Evolutionary conservation across 2,888 invertebrate species (phyloP).

Genomic region (Amblyjoppa proteus): DNA sequence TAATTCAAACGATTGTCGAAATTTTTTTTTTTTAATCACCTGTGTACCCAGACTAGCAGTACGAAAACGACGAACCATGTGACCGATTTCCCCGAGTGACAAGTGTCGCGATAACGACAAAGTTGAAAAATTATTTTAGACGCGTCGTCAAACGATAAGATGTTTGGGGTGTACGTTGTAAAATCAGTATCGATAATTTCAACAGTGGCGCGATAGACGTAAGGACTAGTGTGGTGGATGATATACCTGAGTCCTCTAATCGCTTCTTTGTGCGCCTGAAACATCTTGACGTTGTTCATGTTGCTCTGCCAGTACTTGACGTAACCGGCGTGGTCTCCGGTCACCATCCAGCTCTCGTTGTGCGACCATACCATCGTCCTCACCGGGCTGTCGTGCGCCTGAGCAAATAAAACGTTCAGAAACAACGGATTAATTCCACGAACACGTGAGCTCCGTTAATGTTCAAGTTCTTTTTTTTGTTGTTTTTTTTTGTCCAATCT

Average conservation of each 20-base stretch:
- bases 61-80: conserved; percentile 21
- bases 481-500: conserved; percentile 66
- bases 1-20: conserved; percentile 30
- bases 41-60: conserved; percentile 79
- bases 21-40: conserved; percentile 72
- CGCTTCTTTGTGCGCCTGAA: conserved; percentile 99
- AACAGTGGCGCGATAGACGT: conserved; percentile 82
- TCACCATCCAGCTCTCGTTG: conserved; percentile 99
- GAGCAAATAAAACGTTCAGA: conserved; percentile 70
- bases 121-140: conserved; percentile 16
- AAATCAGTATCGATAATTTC: conserved; percentile 62
- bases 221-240: conserved; percentile 83
- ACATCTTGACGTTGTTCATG: conserved; percentile 99
- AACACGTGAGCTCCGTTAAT: not conserved
- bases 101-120: conserved; percentile 38
- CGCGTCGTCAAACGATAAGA: conserved; percentile 5
- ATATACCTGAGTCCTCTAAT: conserved; percentile 98
- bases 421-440: not conserved
- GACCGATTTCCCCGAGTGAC: not conserved
- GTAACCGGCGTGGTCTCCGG: conserved; percentile 99
- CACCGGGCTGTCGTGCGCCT: conserved; percentile 99
- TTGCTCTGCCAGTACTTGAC: conserved; percentile 99
- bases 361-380: conserved; percentile 99
- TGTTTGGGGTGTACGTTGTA: conserved; percentile 47
- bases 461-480: not conserved